phyloP scores from a whole-genome alignment of 1,140 invertebrate genomes.

The Megalopta genalis region DNA sequence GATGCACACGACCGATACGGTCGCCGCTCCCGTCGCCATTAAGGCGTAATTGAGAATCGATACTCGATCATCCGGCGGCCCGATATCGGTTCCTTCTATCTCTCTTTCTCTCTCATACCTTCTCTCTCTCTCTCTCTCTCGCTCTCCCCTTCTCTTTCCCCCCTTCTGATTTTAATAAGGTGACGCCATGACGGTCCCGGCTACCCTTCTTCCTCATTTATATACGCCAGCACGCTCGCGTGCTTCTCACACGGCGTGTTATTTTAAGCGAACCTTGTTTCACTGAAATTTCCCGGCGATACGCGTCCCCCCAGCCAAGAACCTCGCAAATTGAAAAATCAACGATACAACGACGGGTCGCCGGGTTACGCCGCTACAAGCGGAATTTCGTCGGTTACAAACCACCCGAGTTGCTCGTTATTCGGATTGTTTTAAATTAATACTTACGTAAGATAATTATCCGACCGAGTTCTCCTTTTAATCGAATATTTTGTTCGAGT shows the following conservation, averaged over 20 bases:
- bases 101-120: no score
- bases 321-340: constrained; percentile 40
- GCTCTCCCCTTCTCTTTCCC: neutral
- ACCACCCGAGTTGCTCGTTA: no score
- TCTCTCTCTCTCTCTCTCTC: no score
- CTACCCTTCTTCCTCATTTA: constrained; percentile 51
- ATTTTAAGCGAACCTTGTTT: constrained; percentile 43
- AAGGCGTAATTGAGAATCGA: constrained; percentile 67
- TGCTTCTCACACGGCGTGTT: constrained; percentile 32
- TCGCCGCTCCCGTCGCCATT: constrained; percentile 50
- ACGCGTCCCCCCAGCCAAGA: constrained; percentile 4
- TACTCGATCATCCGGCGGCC: constrained; percentile 56
- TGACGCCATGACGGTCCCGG: constrained; percentile 28
- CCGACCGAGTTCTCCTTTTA: no score
- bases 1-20: constrained; percentile 58
- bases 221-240: constrained; percentile 43
- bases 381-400: no score
- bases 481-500: no score
- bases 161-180: constrained; percentile 60
- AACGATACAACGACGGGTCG: constrained; percentile 11
- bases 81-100: constrained; percentile 37
- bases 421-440: no score
- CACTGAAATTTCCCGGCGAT: constrained; percentile 27
- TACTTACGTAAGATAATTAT: no score
- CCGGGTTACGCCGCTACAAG: no score